Evolutionary conservation across 2,888 invertebrate species (phyloP), one percentile per base, ranked within the genome.

Genomic region (Lissocephala sabroskyi): DNA sequence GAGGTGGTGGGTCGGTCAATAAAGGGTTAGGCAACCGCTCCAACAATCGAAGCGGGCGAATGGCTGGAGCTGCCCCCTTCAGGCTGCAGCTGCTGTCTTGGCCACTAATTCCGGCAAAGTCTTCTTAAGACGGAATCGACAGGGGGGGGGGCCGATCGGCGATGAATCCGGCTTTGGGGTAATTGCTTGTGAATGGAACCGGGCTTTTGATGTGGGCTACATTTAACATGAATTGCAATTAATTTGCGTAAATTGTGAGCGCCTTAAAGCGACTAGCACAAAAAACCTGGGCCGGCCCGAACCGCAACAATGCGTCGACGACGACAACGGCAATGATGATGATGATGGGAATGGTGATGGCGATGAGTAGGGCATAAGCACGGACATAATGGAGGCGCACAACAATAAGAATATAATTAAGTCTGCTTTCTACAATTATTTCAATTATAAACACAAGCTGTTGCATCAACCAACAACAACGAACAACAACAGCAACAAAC

Each of bases 371-470:
- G 19, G 17, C 10, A 35, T 26, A 41, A 41, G 23, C 10, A 2
- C 10, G 29, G 19, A 11, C 10, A 35, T 26, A 41, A 41, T n/a
- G 1, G 37, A 46, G 41, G 42, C 43, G 49, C 49, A 56, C 47
- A 43, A 19, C 41, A 55, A 59, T 52, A 54, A 63, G 49, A 65
- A 66, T 60, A 66, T 68, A 70, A 68, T 66, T 64, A 70, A 66
- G 68, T 64, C 62, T 64, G 60, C 65, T 61, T 65, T 62, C 45
- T 52, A 67, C 68, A 71, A 70, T 70, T 62, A 70, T 70, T 70
- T 71, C 67, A 71, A 67, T 71, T 70, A 71, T 61, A 66, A 66
- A 56, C 59, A 67, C 68, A 70, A 70, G 71, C 71, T 71, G 68
- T 62, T 70, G 68, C 71, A 64, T 55, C 59, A 52, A 49, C 59